Evolutionary conservation across 1,140 invertebrate genomes (phyloP).

Genomic region (Vanessa tameamea): DNA sequence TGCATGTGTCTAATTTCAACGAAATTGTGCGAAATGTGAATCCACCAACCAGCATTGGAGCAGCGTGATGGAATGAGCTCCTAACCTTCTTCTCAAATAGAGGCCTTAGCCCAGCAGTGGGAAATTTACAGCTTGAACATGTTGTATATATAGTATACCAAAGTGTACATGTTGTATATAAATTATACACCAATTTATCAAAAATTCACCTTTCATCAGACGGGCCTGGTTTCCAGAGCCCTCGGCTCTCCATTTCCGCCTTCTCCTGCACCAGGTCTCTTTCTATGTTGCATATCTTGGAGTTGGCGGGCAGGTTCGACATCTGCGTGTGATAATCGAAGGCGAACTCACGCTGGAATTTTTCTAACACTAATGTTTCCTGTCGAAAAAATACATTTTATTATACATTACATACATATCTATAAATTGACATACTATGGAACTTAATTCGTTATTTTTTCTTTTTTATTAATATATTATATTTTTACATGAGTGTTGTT

Average conservation of each 20-base stretch:
- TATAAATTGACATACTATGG: too few relatives aligned
- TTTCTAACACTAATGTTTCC: constrained; percentile 61
- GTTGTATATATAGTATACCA: too few relatives aligned
- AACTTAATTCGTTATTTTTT: too few relatives aligned
- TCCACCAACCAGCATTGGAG: too few relatives aligned
- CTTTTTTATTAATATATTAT: too few relatives aligned
- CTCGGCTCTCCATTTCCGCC: constrained; percentile 30
- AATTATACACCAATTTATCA: not conserved
- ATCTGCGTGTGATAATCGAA: constrained; percentile 44
- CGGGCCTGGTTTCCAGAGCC: constrained; percentile 22
- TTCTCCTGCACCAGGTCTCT: constrained; percentile 48
- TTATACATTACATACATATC: not conserved
- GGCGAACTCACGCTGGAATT: constrained; percentile 53
- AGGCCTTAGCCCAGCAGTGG: too few relatives aligned
- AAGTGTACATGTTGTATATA: not conserved
- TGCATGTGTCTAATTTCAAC: too few relatives aligned
- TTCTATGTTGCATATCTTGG: constrained; percentile 51
- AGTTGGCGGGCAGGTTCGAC: constrained; percentile 40
- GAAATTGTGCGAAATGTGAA: too few relatives aligned
- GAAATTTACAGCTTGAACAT: too few relatives aligned
- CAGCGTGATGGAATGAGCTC: too few relatives aligned
- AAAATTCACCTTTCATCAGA: constrained; percentile 20
- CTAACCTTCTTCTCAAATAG: too few relatives aligned
- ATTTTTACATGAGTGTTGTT: too few relatives aligned
- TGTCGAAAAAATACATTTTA: constrained; percentile 32